These are phyloP conservation scores for Pemphigus obesinymphae DNA, from an alignment of 1,140 invertebrate species.

Conservation along the genomic window DNA sequence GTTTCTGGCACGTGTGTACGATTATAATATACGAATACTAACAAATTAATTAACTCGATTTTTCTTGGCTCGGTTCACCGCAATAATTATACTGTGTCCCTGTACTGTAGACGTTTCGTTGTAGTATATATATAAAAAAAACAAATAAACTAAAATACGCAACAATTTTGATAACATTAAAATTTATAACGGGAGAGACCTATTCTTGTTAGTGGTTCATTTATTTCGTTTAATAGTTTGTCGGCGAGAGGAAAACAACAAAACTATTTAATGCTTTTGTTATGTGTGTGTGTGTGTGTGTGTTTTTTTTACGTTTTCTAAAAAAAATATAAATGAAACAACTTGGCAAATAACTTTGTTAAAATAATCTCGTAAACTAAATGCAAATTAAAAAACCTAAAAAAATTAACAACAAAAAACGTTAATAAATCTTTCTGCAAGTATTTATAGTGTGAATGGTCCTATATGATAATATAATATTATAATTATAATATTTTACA, in stretches of 20 bases:
- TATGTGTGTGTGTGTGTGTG: too few relatives aligned
- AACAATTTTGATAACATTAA: conserved; percentile 9
- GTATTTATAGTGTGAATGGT: not conserved
- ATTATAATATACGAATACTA: not conserved
- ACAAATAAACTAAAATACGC: not conserved
- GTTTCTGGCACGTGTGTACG: not conserved
- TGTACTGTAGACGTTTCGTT: not conserved
- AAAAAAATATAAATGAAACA: not conserved
- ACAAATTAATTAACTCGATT: conserved; percentile 11
- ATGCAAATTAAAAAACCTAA: not conserved
- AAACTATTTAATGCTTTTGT: not conserved
- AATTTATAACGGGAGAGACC: not conserved
- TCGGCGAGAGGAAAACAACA: not conserved
- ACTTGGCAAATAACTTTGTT: conserved; percentile 16
- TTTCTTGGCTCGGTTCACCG: not conserved
- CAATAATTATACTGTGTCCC: not conserved
- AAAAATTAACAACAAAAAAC: not conserved
- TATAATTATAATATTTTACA: too few relatives aligned
- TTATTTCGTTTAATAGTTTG: conserved; percentile 13
- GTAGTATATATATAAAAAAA: not conserved
- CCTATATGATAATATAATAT: not conserved
- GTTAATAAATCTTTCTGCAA: too few relatives aligned
- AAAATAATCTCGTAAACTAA: not conserved
- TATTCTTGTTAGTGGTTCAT: conserved; percentile 3
- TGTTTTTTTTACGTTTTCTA: not conserved